Evolutionary conservation across 2,113 vertebrate genomes (phyloP).

Genomic region (Cettia cetti): DNA sequence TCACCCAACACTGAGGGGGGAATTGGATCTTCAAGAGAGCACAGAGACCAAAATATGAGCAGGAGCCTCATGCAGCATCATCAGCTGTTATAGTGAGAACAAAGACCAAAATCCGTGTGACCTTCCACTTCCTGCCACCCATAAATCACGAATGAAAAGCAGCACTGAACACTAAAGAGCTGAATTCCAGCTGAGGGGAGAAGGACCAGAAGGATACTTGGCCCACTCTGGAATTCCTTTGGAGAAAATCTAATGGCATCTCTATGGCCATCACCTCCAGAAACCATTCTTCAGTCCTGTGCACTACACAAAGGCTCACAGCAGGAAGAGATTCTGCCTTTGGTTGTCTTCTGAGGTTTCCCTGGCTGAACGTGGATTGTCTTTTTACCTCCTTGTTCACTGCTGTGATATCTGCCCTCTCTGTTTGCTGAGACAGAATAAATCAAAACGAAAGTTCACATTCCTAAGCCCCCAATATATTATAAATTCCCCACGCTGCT

Average conservation of each 20-base stretch:
- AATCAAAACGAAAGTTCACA: constrained; percentile 25
- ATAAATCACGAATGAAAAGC: not conserved
- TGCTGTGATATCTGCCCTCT: not conserved
- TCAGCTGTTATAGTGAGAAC: not conserved
- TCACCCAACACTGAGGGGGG: not conserved
- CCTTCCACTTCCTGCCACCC: not conserved
- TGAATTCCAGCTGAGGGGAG: not conserved
- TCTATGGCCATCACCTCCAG: not conserved
- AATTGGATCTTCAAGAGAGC: not conserved
- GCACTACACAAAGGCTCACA: not conserved
- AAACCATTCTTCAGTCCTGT: not conserved
- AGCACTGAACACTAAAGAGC: not conserved
- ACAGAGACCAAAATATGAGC: not conserved
- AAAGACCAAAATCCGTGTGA: not conserved
- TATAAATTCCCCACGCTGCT: not conserved
- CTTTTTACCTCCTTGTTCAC: not conserved
- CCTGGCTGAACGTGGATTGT: not conserved
- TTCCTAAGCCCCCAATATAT: not conserved
- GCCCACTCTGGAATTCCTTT: not conserved
- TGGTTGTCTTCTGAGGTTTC: not conserved
- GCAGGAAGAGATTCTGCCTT: not conserved
- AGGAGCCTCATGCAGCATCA: not conserved
- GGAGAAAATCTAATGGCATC: not conserved
- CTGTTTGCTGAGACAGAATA: constrained; percentile 15
- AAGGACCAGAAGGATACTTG: not conserved